Evolutionary conservation across 2,797 vertebrate genomes (phyloP), one percentile per base, ranked within the genome.

Genomic region (Epinephelus awoara): DNA sequence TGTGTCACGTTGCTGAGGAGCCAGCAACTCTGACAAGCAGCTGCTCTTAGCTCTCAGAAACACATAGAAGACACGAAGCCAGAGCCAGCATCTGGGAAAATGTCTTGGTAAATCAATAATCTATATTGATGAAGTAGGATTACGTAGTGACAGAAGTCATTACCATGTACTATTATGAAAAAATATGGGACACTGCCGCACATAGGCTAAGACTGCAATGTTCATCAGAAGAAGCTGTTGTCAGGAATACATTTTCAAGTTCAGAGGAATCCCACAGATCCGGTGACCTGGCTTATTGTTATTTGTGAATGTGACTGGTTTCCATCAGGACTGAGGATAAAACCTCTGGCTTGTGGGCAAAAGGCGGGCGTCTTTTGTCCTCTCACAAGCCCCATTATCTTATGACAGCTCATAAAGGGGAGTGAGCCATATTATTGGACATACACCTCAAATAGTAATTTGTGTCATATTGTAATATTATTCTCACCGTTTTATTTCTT

Each of bases 1-100:
- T 91, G 89, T 91, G 92, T 93, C 85, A 92, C 82, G 83, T 85
- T 90, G 80, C 80, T 73, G 80, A 83, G 85, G 74, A 83, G 84
- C 69, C 72, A 75, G 82, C 77, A 75, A 79, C 83, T 78, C 83
- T 91, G 82, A 90, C 75, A 75, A 85, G 86, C 91, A 92, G 84
- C 88, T 93, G 89, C 79, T 91, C 86, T 67, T 73, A 67, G 74
- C 83, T 65, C 77, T 57, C 49, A 66, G 57, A 75, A 75, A 63
- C 50, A 70, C 38, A 55, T 1, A 6, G 3, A 67, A 56, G 49
- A 82, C 58, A n/a, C 4, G 3, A 40, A 7, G 69, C 29, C 64
- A 72, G 2, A 14, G 21, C 14, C 0, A 10, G 34, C 61, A 68
- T 5, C 4, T 15, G 50, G 14, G 52, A 27, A 40, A 61, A 49